Base-by-base conservation (phyloP, 2,113 vertebrate genomes). In the Himantopus leucocephalus region DNA sequence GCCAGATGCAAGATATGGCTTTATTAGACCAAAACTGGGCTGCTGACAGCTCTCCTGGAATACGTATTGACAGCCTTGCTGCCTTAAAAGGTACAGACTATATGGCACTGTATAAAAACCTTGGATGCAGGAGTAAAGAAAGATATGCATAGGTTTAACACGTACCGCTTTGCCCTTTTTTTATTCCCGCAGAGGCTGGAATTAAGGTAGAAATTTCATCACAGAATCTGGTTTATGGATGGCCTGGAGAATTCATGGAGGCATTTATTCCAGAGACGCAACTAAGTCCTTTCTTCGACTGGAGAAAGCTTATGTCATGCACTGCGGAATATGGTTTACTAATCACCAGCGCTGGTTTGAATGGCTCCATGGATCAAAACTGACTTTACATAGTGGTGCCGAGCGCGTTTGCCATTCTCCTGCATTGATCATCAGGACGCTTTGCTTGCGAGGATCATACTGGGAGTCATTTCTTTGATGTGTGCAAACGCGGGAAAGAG, bases 401-500 rank as follows among this genome's bases (percentile, higher is more conserved):
- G 60, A 70, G 91, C 0, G 1, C 64, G 75, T 91, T 94, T 94
- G 76, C 73, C 73, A 58, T 81, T 94, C 85, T 86, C 63, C 52
- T 37, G 34, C 83, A 92, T 83, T 92, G 92, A 95, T 96, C 91
- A 87, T 82, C 48, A 81, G 64, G 92, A 92, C 1, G 5, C 13
- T 93, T 84, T 88, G 11, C 85, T 90, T 79, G 48, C 4, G 2
- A 96, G 62, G 50, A 93, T 94, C 82, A 85, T 52, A 94, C 59
- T 83, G 92, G 88, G 95, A 97, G 79, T 63, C 15, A 80, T 97
- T 95, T 92, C 75, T 96, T 74, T 93, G 92, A 93, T 85, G 92
- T 76, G 85, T 82, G 78, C 70, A 88, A 94, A 85, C 10, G 30
- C 1, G 1, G 32, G 37, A 52, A 94, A 68, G 73, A 75, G 48